These are phyloP conservation scores for Athalia cordata DNA, from an alignment of 2,888 invertebrate genomes.

Conservation along the genomic window DNA sequence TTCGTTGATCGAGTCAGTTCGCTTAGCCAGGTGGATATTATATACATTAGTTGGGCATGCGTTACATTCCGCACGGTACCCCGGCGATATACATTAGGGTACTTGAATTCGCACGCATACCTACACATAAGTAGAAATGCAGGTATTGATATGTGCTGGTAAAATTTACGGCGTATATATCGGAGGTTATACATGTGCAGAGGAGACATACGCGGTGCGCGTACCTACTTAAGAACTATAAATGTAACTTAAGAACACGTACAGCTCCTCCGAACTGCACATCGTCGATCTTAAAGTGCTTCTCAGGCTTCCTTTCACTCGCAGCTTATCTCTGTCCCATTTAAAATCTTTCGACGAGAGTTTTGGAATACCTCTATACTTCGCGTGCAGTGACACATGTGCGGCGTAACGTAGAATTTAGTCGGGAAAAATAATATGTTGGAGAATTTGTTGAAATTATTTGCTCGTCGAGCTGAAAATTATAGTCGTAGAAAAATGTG, in stretches of 20 bases:
- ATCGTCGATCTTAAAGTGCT: constrained; percentile 34
- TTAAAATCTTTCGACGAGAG: constrained; percentile 36
- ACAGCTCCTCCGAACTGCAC: constrained; percentile 20
- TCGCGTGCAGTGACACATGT: not conserved
- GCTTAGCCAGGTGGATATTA: no score
- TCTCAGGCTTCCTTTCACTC: constrained; percentile 40
- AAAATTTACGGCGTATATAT: no score
- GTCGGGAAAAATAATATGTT: no score
- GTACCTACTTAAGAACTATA: not conserved
- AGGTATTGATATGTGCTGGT: no score
- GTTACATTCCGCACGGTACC: no score
- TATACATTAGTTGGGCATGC: no score
- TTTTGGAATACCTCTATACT: constrained; percentile 11
- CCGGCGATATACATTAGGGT: no score
- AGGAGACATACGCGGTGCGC: not conserved
- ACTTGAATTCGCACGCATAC: no score
- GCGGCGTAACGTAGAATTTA: no score
- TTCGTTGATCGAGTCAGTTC: no score
- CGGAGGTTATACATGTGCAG: no score
- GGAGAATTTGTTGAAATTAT: not conserved
- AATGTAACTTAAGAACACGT: not conserved
- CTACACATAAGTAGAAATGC: no score
- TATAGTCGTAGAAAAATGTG: not conserved
- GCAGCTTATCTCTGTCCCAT: constrained; percentile 40
- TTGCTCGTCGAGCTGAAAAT: not conserved